Evolutionary conservation across 1,140 invertebrate genomes (phyloP), one percentile per base, ranked within the genome.

Genomic region (Bombyx mandarina): DNA sequence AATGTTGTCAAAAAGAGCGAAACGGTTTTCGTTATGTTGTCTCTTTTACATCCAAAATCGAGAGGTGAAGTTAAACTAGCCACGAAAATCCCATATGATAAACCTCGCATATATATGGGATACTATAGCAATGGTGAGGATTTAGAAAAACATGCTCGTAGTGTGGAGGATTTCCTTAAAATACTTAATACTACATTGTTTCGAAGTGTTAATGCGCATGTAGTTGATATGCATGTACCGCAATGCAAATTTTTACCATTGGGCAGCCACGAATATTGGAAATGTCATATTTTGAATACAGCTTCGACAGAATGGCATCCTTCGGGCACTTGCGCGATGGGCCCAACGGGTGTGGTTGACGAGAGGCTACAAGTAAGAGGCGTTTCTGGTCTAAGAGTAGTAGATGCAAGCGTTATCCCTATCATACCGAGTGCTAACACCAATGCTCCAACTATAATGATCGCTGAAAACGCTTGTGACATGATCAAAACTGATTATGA

Each of bases 51-150:
- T 48, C 94, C 95, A 0, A 90, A 90, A 55, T 96, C 94, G 56
- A 89, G 88, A 59, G 97, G 97, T 2, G 80, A 89, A 6, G 93
- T 98, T 8, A 91, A 90, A 56, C 74, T 98, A 3, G 86, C 92
- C 7, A 94, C 91, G 54, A 91, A 89, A 8, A 93, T 97, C 82
- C 97, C 97, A 0, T 92, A 93, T 57, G 93, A 95, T 58, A 92
- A 94, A 70, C 97, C 98, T 0, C 83, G 95, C 4, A 95, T 99
- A 52, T 93, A 95, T 73, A 94, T 96, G 0, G 96, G 95, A 66
- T 98, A 97, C 67, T 93, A 97, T 60, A 88, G 90, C 1, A 91
- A 96, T 56, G 91, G 91, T 1, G 85, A 90, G 4, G 96, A 97
- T 69, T 88, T 96, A 69, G 91, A 92, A 6, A 92, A 91, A 0